A percentile compares a stretch with the other conserved stretches of the same genome.
Evolutionary conservation across 2,113 vertebrate species (phyloP).

Genomic region (Sylvia atricapilla): DNA sequence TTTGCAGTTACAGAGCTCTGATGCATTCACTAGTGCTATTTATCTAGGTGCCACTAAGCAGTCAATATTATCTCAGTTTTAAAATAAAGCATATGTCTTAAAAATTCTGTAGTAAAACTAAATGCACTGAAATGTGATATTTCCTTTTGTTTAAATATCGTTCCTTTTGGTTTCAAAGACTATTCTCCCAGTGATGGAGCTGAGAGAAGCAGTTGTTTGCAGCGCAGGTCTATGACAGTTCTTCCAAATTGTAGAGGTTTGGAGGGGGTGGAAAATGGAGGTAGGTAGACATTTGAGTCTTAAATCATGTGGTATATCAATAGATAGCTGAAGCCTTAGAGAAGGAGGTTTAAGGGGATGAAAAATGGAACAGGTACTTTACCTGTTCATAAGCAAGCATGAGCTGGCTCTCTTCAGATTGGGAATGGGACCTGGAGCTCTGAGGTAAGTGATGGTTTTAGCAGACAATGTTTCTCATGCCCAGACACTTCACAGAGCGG

Average conservation of each 20-base stretch:
- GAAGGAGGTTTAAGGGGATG: not conserved
- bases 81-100: not conserved
- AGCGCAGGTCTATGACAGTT: not conserved
- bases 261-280: not conserved
- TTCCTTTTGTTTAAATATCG: not conserved
- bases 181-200: not conserved
- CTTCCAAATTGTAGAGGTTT: not conserved
- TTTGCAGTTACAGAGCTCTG: not conserved
- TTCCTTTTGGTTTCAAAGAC: not conserved
- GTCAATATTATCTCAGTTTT: conserved; percentile 13
- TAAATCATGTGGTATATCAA: not conserved
- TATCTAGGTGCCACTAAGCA: not conserved
- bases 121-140: not conserved
- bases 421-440: not conserved
- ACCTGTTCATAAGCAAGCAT: not conserved
- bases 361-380: not conserved
- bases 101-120: not conserved
- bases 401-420: not conserved
- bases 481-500: not conserved
- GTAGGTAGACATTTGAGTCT: not conserved
- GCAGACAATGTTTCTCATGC: not conserved
- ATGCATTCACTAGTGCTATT: not conserved
- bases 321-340: not conserved
- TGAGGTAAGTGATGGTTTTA: not conserved
- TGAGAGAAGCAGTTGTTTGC: not conserved